These are phyloP conservation scores for Pseudoips prasinana DNA, from an alignment of 2,888 invertebrate species.

Conservation along the genomic window DNA sequence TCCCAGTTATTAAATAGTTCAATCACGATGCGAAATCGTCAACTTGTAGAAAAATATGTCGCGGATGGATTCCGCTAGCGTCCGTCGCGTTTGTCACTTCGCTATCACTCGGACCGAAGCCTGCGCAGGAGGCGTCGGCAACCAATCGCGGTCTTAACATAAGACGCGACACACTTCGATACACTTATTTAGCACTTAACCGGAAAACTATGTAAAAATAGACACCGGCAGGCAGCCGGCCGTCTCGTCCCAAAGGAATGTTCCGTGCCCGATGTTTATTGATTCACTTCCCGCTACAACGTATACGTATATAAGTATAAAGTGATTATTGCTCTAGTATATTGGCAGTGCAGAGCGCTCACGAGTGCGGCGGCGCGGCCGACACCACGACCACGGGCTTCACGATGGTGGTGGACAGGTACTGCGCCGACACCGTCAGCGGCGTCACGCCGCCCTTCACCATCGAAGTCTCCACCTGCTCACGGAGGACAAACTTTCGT, in stretches of 20 bases:
- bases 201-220: too few relatives aligned
- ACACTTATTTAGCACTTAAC: too few relatives aligned
- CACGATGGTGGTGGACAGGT: constrained; percentile 83
- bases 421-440: constrained; percentile 86
- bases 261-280: too few relatives aligned
- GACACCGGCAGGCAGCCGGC: too few relatives aligned
- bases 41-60: constrained; percentile 60
- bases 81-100: constrained; percentile 59
- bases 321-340: constrained; percentile 1
- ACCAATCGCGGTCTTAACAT: constrained; percentile 60
- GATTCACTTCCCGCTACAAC: too few relatives aligned
- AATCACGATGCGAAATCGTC: constrained; percentile 59
- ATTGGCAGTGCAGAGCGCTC: constrained; percentile 24
- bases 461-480: constrained; percentile 75
- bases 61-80: constrained; percentile 28
- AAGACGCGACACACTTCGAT: constrained; percentile 42
- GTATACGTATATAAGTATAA: too few relatives aligned
- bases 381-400: constrained; percentile 87
- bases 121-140: neutral
- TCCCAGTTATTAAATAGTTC: constrained; percentile 54
- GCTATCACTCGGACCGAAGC: constrained; percentile 42
- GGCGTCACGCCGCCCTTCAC: constrained; percentile 82
- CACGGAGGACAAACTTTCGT: constrained; percentile 8
- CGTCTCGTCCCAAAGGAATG: too few relatives aligned
- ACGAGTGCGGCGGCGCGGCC: constrained; percentile 41